Conservation (phyloP, 2,797 vertebrate genomes). For the Lophura swinhoii region DNA sequence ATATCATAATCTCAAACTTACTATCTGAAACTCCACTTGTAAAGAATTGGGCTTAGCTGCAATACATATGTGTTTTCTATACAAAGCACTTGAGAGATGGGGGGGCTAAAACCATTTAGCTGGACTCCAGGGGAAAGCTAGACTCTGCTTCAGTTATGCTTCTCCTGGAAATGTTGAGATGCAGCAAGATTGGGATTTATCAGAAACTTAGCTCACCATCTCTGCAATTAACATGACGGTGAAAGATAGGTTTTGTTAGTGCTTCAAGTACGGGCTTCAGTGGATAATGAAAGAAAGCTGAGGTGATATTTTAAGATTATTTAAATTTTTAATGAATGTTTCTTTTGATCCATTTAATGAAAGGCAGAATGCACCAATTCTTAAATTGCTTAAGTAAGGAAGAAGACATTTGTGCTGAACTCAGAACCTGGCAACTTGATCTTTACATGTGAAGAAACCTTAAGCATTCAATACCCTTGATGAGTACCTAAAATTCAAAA, state of each 20-base stretch:
- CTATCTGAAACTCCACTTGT: neutral
- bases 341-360: conserved; percentile 8
- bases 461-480: neutral
- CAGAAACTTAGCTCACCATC: neutral
- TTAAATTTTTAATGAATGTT: conserved; percentile 3
- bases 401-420: neutral
- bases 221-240: neutral
- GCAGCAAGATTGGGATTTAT: neutral
- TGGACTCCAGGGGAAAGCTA: neutral
- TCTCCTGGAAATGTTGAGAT: neutral
- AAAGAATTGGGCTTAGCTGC: neutral
- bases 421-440: neutral
- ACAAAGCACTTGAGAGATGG: neutral
- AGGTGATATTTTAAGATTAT: neutral
- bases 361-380: conserved; percentile 2
- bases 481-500: conserved; percentile 31
- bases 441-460: neutral
- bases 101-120: neutral
- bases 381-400: conserved; percentile 7
- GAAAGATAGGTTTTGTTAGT: neutral
- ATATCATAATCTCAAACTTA: neutral
- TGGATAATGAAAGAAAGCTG: neutral
- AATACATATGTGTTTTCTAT: fast-evolving
- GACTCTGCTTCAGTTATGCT: neutral
- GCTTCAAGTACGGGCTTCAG: neutral